phyloP scores from a whole-genome alignment of 2,888 invertebrate species.

The Pristionchus fissidentatus region DNA sequence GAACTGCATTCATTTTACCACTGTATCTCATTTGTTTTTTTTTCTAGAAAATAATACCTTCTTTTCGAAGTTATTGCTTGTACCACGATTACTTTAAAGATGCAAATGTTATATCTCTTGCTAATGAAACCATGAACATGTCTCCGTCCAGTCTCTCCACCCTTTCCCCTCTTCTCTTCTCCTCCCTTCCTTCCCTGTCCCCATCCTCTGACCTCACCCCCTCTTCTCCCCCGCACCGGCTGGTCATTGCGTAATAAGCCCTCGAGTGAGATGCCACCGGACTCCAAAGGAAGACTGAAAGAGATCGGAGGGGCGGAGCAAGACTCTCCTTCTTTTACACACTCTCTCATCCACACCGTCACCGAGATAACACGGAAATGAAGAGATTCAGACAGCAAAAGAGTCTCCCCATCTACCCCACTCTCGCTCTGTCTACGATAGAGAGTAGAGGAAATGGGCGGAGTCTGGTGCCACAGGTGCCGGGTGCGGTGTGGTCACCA shows the following conservation, averaged over 20 bases:
- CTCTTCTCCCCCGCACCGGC: neutral
- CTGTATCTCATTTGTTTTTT: too few relatives aligned
- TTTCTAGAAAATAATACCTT: too few relatives aligned
- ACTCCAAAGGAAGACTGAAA: too few relatives aligned
- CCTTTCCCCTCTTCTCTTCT: neutral
- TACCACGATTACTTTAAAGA: too few relatives aligned
- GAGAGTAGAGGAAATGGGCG: conserved; percentile 10
- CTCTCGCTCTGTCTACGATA: neutral
- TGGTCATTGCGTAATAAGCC: conserved; percentile 16
- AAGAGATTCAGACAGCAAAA: neutral
- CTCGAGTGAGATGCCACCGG: conserved; percentile 18
- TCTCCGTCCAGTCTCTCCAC: neutral
- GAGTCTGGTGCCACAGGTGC: neutral
- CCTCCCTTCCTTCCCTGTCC: neutral
- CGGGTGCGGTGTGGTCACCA: neutral
- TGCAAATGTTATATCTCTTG: too few relatives aligned
- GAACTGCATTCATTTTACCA: too few relatives aligned
- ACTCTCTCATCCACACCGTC: neutral
- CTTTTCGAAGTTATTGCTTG: too few relatives aligned
- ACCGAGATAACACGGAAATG: neutral
- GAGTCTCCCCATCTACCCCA: neutral
- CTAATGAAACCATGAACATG: neutral
- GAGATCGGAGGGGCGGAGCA: neutral
- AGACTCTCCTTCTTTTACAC: neutral
- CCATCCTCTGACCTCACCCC: conserved; percentile 9